Evolutionary conservation across 2,888 invertebrate genomes (phyloP).

Genomic region (Caenorhabditis imperialis): DNA sequence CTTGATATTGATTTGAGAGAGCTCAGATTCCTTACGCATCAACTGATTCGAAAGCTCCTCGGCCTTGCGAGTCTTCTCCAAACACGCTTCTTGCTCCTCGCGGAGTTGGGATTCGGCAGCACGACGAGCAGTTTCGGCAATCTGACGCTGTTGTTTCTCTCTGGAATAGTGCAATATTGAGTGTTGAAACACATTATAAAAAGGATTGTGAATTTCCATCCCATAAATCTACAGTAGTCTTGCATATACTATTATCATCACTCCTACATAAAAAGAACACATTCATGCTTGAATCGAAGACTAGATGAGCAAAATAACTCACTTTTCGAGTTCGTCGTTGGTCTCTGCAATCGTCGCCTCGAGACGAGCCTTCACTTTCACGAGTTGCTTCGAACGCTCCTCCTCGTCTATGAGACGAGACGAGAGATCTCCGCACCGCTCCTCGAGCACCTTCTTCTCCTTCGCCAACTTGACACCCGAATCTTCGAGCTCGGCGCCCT

Average conservation of each 20-base stretch:
- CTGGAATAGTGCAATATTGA: slow-evolving; percentile 18
- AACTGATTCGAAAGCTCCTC: slow-evolving; percentile 92
- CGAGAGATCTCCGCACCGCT: slow-evolving; percentile 90
- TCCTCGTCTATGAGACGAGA: slow-evolving; percentile 96
- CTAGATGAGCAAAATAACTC: neutral
- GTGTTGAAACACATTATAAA: no score
- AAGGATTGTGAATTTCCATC: no score
- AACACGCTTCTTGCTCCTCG: slow-evolving; percentile 92
- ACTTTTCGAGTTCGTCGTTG: slow-evolving; percentile 51
- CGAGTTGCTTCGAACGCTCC: slow-evolving; percentile 85
- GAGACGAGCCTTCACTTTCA: slow-evolving; percentile 92
- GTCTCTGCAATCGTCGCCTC: slow-evolving; percentile 36
- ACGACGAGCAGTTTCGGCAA: slow-evolving; percentile 49
- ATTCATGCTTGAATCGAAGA: no score
- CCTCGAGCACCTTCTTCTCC: slow-evolving; percentile 95
- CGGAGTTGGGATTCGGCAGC: slow-evolving; percentile 80
- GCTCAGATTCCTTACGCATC: slow-evolving; percentile 86
- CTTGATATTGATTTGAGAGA: slow-evolving; percentile 85
- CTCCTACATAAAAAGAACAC: neutral
- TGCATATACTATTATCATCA: no score
- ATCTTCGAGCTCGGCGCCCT: slow-evolving; percentile 48
- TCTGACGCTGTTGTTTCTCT: slow-evolving; percentile 58
- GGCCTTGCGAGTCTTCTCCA: slow-evolving; percentile 88
- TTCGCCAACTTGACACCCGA: slow-evolving; percentile 82
- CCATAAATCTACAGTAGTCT: no score